Percentiles rank a stretch among this genome's conserved stretches.
Conservation (phyloP, 2,113 vertebrate genomes). For the Anhinga rufa region DNA sequence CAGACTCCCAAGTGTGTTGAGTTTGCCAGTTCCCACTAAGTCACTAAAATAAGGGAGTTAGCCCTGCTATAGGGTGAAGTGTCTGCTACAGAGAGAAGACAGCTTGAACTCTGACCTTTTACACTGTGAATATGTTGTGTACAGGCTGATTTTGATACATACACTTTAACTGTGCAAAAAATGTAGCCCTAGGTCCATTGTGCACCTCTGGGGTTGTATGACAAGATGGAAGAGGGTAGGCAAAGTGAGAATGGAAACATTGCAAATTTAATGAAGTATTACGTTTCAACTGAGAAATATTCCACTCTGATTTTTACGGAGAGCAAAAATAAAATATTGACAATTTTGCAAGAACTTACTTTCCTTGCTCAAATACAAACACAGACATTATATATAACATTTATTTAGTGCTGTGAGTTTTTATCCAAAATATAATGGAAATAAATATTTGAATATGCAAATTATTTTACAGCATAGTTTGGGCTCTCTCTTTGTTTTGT, state of each 20-base stretch:
- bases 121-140: constrained; percentile 20
- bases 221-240: constrained; percentile 55
- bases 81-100: constrained; percentile 16
- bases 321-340: constrained; percentile 60
- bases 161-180: constrained; percentile 26
- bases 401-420: not conserved
- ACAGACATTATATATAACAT: not conserved
- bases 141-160: constrained; percentile 33
- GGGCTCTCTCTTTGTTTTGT: constrained; percentile 34
- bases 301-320: constrained; percentile 51
- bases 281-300: constrained; percentile 52
- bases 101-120: constrained; percentile 49
- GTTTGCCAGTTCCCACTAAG: constrained; percentile 72
- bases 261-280: constrained; percentile 65
- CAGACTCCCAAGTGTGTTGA: constrained; percentile 75
- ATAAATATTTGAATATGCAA: constrained; percentile 31
- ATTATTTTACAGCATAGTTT: constrained; percentile 41
- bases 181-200: constrained; percentile 2
- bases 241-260: constrained; percentile 31
- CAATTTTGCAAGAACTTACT: constrained; percentile 45
- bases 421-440: constrained; percentile 36
- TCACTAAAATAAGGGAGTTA: constrained; percentile 69
- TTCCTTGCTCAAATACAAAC: constrained; percentile 42
- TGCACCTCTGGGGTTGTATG: constrained; percentile 32
- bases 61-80: constrained; percentile 49